These are phyloP conservation scores for Hephaestus fuliginosus DNA, from an alignment of 2,797 vertebrate genomes.

Conservation along the genomic window DNA sequence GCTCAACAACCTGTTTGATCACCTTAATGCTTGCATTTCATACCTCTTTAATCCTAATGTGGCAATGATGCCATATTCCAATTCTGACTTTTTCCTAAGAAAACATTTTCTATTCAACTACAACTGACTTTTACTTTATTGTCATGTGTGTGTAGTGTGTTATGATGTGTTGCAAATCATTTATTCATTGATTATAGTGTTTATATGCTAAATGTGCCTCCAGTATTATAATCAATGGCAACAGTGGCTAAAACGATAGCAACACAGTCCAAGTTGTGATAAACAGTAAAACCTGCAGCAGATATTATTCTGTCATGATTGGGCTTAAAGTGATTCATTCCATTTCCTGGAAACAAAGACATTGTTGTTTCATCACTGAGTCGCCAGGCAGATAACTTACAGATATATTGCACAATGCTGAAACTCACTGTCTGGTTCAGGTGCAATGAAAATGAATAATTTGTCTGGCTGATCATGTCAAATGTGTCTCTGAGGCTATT, in stretches of 20 bases:
- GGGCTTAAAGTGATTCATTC: background rate
- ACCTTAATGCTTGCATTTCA: too few species aligned
- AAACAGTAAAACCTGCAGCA: conserved; percentile 1
- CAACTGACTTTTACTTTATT: background rate
- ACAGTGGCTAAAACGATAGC: background rate
- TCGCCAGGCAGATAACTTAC: conserved; percentile 1
- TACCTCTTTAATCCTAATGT: too few species aligned
- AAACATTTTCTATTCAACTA: background rate
- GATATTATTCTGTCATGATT: background rate
- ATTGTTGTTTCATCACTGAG: conserved; percentile 4
- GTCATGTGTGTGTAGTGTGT: too few species aligned
- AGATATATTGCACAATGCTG: conserved; percentile 9
- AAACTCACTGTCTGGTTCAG: conserved; percentile 21
- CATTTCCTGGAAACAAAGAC: background rate
- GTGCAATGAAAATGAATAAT: conserved; percentile 25
- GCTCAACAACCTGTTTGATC: too few species aligned
- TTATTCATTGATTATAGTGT: background rate
- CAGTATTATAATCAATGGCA: background rate
- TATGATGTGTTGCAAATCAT: too few species aligned
- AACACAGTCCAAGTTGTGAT: background rate
- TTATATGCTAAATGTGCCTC: background rate
- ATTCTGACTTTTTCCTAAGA: too few species aligned
- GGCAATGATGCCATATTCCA: too few species aligned
- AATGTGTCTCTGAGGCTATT: conserved; percentile 35
- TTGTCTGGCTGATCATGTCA: background rate